These are phyloP conservation scores for Euphydryas editha DNA, from an alignment of 2,888 invertebrate species.

Conservation along the genomic window DNA sequence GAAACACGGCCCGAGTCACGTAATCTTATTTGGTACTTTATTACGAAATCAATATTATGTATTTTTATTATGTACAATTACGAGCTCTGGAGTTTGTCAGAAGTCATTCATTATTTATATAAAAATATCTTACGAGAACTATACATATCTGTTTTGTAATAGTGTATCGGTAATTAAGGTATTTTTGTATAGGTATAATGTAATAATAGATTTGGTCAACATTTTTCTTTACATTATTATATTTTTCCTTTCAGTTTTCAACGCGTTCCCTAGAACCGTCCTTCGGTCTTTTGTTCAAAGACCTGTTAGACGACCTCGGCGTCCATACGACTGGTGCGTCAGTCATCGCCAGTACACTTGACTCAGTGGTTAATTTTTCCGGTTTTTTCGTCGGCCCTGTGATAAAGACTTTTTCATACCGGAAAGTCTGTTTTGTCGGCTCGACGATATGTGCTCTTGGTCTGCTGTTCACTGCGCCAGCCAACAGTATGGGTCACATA, in stretches of 20 bases:
- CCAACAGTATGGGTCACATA: slow-evolving; percentile 88
- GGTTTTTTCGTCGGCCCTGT: slow-evolving; percentile 90
- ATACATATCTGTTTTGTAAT: too few relatives aligned
- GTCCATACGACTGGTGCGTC: slow-evolving; percentile 90
- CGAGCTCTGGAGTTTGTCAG: background rate
- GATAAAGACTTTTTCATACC: slow-evolving; percentile 88
- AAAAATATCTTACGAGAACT: too few relatives aligned
- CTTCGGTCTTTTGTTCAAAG: slow-evolving; percentile 91
- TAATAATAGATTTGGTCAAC: background rate
- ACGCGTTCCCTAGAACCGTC: slow-evolving; percentile 92
- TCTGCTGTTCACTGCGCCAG: slow-evolving; percentile 86
- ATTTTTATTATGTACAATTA: background rate
- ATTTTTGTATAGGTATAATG: too few relatives aligned
- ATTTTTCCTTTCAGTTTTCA: slow-evolving; percentile 85
- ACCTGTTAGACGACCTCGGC: slow-evolving; percentile 86
- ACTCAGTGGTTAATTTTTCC: slow-evolving; percentile 91
- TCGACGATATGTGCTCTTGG: slow-evolving; percentile 87
- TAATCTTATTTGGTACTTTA: slow-evolving; percentile 12
- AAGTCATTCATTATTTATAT: too few relatives aligned
- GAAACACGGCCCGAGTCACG: slow-evolving; percentile 21
- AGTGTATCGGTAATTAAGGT: too few relatives aligned
- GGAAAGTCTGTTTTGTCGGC: slow-evolving; percentile 88
- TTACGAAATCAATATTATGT: slow-evolving; percentile 4
- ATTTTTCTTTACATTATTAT: slow-evolving; percentile 1
- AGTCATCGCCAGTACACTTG: slow-evolving; percentile 89